Evolutionary conservation across 53 echinoderm and acorn worm species (phyloP).

Genomic region (Echinarachnius parma): DNA sequence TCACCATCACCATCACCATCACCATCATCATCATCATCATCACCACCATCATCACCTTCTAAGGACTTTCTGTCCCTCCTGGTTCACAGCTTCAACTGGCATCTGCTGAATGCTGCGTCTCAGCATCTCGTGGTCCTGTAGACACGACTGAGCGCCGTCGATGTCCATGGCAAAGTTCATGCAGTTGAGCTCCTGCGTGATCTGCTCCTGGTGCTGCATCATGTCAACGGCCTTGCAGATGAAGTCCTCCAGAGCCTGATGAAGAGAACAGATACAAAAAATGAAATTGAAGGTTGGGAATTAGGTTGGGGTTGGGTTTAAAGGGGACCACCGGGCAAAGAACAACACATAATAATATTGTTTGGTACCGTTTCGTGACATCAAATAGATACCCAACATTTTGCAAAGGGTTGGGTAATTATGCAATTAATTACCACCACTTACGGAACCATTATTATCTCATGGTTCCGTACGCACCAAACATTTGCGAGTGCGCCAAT

Average conservation of each 20-base stretch:
- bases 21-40: neutral
- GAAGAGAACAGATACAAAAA: neutral
- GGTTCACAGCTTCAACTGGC: conserved; percentile 90
- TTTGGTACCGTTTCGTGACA: too few species aligned
- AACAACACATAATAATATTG: too few species aligned
- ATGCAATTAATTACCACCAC: too few species aligned
- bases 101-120: conserved; percentile 68
- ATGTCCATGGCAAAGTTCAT: conserved; percentile 76
- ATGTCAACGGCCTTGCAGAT: conserved; percentile 77
- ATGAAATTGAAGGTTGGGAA: neutral
- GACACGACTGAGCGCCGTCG: conserved; percentile 64
- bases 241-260: conserved; percentile 93
- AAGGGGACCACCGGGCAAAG: too few species aligned
- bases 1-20: conserved; percentile 1
- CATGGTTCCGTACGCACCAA: too few species aligned
- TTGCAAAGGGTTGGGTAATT: too few species aligned
- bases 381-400: too few species aligned
- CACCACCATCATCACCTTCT: conserved; percentile 52
- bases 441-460: too few species aligned
- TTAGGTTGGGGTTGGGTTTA: too few species aligned
- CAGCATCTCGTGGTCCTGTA: conserved; percentile 80
- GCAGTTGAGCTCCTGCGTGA: conserved; percentile 78
- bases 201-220: conserved; percentile 87
- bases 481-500: too few species aligned
- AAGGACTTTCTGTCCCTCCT: conserved; percentile 89